These are phyloP conservation scores for Phaedon cochleariae DNA, from an alignment of 2,888 invertebrate species.

Conservation along the genomic window DNA sequence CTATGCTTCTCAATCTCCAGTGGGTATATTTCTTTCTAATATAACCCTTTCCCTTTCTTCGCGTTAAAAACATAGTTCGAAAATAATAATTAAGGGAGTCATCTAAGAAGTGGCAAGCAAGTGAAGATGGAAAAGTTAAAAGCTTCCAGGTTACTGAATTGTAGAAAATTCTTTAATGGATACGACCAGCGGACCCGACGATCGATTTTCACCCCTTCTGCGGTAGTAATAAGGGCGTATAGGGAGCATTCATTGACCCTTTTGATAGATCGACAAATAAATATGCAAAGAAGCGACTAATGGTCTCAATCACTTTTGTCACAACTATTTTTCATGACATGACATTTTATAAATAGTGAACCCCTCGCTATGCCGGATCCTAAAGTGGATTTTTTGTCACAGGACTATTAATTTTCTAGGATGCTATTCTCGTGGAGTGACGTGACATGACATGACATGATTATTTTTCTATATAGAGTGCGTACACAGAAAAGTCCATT, in stretches of 20 bases:
- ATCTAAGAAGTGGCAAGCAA: slow-evolving; percentile 25
- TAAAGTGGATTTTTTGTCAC: slow-evolving; percentile 34
- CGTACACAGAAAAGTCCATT: background rate
- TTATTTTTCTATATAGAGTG: slow-evolving; percentile 27
- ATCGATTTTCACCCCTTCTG: slow-evolving; percentile 56
- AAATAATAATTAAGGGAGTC: background rate
- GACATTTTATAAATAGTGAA: slow-evolving; percentile 39
- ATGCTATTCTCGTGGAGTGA: slow-evolving; percentile 29
- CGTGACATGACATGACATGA: slow-evolving; percentile 35
- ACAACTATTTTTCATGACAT: slow-evolving; percentile 43
- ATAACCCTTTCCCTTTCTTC: background rate
- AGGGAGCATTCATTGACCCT: slow-evolving; percentile 47
- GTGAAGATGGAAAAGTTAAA: slow-evolving; percentile 51
- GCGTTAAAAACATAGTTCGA: background rate
- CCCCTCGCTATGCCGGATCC: slow-evolving; percentile 31
- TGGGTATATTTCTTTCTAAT: background rate
- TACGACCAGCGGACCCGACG: slow-evolving; percentile 49
- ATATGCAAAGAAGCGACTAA: slow-evolving; percentile 53
- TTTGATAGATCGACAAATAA: slow-evolving; percentile 57
- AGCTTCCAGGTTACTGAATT: slow-evolving; percentile 54
- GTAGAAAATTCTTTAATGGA: slow-evolving; percentile 56
- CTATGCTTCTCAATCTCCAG: background rate
- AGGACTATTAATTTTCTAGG: slow-evolving; percentile 34
- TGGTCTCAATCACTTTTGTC: slow-evolving; percentile 41
- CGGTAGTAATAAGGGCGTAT: slow-evolving; percentile 49